Base-by-base conservation (phyloP, 1,140 invertebrate species). In the Argopecten irradians region DNA sequence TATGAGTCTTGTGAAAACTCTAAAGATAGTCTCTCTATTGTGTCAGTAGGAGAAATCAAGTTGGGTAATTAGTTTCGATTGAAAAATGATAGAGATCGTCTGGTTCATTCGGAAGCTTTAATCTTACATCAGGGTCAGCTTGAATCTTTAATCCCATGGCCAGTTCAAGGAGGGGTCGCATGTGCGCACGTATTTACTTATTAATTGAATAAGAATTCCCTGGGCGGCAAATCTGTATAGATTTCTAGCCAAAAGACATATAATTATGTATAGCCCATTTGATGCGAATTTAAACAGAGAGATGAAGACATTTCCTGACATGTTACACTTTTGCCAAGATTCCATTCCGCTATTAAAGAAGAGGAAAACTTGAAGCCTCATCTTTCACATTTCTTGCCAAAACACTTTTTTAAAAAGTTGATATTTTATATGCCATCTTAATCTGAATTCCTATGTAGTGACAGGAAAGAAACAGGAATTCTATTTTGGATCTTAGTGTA, bases 61-160 rank as follows among this genome's bases (percentile, higher is more conserved):
- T 71, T 71, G 55, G 55, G 55, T 71, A 71, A 71, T 71, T 71
- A 71, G 55, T 71, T 71, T 71, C 55, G n/a, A 71, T 71, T 71
- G 7, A n/a, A 71, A 71, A 71, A 71, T 71, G 55, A 71, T 71
- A 71, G 55, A 71, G 55, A 71, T 71, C 55, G 22, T 5, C n/a
- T 71, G 55, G 55, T 71, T 71, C 55, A 71, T 71, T 71, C 22
- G 55, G 55, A 71, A 71, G 55, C 55, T 71, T 71, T 71, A 71
- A 71, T 71, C n/a, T 28, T 71, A 71, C 16, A 71, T 71, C 55
- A 71, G 55, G 55, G 55, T 71, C 55, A 71, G 55, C 22, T 71
- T 8, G 55, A 71, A 71, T 71, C 55, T 71, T 71, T 71, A n/a
- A 71, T 71, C 22, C n/a, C 55, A 71, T 71, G 55, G n/a, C 55